Evolutionary conservation across 30 jellyfish, hydroid and myxozoan species (phyloP), one percentile per base, ranked within the genome.

Genomic region (Aurelia coerulea): DNA sequence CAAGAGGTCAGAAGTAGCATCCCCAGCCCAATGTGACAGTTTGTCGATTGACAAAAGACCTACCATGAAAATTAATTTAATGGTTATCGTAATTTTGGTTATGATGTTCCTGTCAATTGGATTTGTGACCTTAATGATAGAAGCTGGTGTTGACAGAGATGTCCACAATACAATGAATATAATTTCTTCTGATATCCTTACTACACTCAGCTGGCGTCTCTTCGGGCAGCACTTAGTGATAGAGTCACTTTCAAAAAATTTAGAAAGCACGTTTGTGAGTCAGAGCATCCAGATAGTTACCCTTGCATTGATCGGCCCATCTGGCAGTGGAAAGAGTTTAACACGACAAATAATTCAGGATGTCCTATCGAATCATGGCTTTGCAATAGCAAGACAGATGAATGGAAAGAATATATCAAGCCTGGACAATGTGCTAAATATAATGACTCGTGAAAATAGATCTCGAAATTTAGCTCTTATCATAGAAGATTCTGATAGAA

Each of bases 271-370:
- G 51, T 53, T 83, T 8, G 31, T 46, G 10, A 65, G 71, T 35
- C 41, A 31, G 17, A 31, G 37, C 12, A 41, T 71, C 52, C 58
- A 71, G 62, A 50, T 69, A 32, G 72, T 58, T n/a, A 51, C 66
- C 37, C 64, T 83, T 2, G 73, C 74, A 10, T n/a, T 83, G 59
- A 41, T 83, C 15, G 92, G 92, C 3, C 86, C 92, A 54, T 53
- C 86, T 1, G 92, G 92, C 12, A 83, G 83, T 54, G 92, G 92
- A 16, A 83, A 83, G 51, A 68, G 79, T 33, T 83, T 83, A 11
- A 70, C 86, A 3, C 73, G 92, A 12, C 33, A 71, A 23, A 71
- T 70, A 0, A 16, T 83, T n/a, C 49, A 83, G 74, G 73, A 58
- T 51, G 73, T 12, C 72, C 23, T 71, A 10, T 31, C n/a, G 37